Percentiles rank a stretch among this genome's conserved stretches.
Conservation (phyloP, 2,113 vertebrate genomes). For the Malurus cyaneus region DNA sequence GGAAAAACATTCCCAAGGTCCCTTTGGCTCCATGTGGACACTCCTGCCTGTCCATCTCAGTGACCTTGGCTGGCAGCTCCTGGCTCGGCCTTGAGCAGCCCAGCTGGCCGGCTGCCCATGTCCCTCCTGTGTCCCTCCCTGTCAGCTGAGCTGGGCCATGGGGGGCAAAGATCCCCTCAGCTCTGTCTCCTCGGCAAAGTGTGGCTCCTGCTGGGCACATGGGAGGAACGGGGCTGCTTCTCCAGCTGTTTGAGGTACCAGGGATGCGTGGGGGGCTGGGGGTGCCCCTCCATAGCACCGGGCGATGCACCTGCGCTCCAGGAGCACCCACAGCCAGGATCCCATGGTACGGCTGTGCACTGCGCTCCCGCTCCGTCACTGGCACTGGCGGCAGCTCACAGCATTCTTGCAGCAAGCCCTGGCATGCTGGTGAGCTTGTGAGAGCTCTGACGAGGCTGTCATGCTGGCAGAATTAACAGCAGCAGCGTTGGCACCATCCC, state of each 20-base stretch:
- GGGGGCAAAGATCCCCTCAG: not conserved
- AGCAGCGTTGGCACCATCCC: rapidly evolving
- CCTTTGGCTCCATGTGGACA: not conserved
- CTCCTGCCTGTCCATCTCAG: rapidly evolving
- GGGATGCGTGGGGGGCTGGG: rapidly evolving
- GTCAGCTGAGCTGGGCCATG: rapidly evolving
- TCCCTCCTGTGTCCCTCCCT: not conserved
- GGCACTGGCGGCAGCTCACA: rapidly evolving
- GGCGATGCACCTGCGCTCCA: not conserved
- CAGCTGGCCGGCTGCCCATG: rapidly evolving
- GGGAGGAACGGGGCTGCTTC: not conserved
- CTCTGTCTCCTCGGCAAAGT: rapidly evolving
- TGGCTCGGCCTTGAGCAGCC: rapidly evolving
- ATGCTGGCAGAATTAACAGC: not conserved
- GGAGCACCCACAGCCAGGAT: rapidly evolving
- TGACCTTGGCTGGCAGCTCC: not conserved
- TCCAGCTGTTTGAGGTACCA: not conserved
- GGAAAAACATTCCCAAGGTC: not conserved
- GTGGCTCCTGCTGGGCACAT: not conserved
- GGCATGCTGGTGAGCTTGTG: rapidly evolving
- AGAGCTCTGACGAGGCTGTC: not conserved
- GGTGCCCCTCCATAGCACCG: rapidly evolving
- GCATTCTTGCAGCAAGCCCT: not conserved
- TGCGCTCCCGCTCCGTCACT: rapidly evolving
- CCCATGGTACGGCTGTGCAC: rapidly evolving